phyloP scores from a whole-genome alignment of 2,888 invertebrate genomes.

The Metacarcinus magister region DNA sequence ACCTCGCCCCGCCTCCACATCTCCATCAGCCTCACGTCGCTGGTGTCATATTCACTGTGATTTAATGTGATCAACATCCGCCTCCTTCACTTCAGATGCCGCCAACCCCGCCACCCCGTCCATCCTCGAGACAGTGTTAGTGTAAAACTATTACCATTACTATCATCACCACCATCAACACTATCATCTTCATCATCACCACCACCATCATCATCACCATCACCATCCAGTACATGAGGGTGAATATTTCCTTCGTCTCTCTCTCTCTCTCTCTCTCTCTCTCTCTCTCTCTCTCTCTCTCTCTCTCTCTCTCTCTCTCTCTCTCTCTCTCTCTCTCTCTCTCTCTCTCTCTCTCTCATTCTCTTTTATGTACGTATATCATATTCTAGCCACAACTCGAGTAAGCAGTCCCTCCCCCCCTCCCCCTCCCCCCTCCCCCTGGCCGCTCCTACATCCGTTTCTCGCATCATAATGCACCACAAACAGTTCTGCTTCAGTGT shows the following conservation, averaged over 20 bases:
- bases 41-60: neutral
- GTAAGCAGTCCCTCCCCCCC: neutral
- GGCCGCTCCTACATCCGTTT: neutral
- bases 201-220: neutral
- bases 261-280: neutral
- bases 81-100: neutral
- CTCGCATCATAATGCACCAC: neutral
- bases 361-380: neutral
- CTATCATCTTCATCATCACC: too few species aligned
- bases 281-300: too few species aligned
- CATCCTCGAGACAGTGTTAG: neutral
- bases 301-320: too few species aligned
- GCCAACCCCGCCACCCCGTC: neutral
- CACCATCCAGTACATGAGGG: neutral
- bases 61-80: slow-evolving; percentile 32
- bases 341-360: too few species aligned
- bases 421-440: neutral
- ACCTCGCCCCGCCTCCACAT: neutral
- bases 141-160: neutral
- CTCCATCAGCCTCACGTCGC: neutral
- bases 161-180: too few species aligned
- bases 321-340: too few species aligned
- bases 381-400: neutral
- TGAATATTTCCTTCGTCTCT: slow-evolving; percentile 12
- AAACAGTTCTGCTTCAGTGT: neutral